Percentiles rank a stretch among this genome's conserved stretches.
Conservation (phyloP, 1,140 invertebrate species). For the Cryptotermes secundus region DNA sequence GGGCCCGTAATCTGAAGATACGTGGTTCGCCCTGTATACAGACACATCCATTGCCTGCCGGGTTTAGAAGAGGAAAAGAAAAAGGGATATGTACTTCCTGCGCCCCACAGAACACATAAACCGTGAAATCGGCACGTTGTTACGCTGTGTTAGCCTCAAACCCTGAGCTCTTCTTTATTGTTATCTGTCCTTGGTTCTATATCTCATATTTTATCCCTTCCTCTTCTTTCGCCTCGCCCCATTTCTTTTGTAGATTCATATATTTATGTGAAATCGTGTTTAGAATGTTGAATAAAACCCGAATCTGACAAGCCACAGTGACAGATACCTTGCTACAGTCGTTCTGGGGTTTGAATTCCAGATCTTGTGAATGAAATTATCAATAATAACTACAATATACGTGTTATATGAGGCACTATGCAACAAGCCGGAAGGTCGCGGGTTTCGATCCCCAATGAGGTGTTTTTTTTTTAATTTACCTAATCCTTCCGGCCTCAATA, state of each 20-base stretch:
- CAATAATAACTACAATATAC: too few relatives aligned
- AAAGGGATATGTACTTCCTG: not conserved
- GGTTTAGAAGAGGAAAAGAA: not conserved
- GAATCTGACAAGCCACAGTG: not conserved
- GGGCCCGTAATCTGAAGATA: not conserved
- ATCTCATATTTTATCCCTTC: slow-evolving; percentile 21
- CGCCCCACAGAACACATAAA: slow-evolving; percentile 21
- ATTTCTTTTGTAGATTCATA: not conserved
- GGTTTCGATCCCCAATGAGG: too few relatives aligned
- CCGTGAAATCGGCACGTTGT: slow-evolving; percentile 26
- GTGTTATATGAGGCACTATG: too few relatives aligned
- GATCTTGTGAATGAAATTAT: too few relatives aligned
- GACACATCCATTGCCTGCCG: too few relatives aligned
- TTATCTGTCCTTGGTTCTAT: slow-evolving; percentile 22
- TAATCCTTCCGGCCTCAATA: too few relatives aligned
- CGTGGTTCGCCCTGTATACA: not conserved
- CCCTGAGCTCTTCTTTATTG: not conserved
- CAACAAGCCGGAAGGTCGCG: too few relatives aligned
- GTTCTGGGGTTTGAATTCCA: too few relatives aligned
- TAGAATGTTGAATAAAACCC: not conserved
- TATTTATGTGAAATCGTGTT: slow-evolving; percentile 4
- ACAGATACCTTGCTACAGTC: too few relatives aligned
- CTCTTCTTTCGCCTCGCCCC: not conserved
- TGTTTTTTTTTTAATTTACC: too few relatives aligned
- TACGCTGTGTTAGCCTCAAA: slow-evolving; percentile 11